These are phyloP conservation scores for Zaprionus lineosus DNA, from an alignment of 2,888 invertebrate species.

Conservation along the genomic window DNA sequence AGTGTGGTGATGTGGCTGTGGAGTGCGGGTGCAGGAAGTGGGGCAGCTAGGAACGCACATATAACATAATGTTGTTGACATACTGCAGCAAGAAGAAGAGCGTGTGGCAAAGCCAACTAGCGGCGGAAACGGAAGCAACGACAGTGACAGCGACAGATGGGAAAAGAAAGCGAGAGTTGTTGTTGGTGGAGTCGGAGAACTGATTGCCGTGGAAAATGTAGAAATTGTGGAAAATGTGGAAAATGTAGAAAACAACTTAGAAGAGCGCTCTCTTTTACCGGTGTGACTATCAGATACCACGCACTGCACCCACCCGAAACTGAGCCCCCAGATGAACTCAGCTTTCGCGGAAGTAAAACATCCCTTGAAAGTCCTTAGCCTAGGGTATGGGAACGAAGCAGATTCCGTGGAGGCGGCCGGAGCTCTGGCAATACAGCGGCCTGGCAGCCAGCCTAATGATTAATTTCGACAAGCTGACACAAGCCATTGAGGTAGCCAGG, in stretches of 20 bases:
- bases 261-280: neutral
- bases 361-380: rapidly evolving
- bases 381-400: slow-evolving; percentile 7
- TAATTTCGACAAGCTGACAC: slow-evolving; percentile 75
- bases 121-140: slow-evolving; percentile 68
- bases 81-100: slow-evolving; percentile 34
- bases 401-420: slow-evolving; percentile 10
- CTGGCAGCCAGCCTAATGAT: slow-evolving; percentile 72
- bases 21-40: too few relatives aligned
- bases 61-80: slow-evolving; percentile 67
- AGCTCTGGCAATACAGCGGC: slow-evolving; percentile 31
- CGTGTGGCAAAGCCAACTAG: slow-evolving; percentile 56
- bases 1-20: neutral
- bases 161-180: slow-evolving; percentile 24
- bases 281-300: too few relatives aligned
- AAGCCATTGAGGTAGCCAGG: slow-evolving; percentile 43
- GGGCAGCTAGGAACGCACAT: slow-evolving; percentile 7
- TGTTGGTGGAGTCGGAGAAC: too few relatives aligned
- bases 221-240: neutral
- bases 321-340: too few relatives aligned
- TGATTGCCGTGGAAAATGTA: slow-evolving; percentile 50
- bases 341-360: too few relatives aligned
- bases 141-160: slow-evolving; percentile 59
- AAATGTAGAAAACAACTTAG: slow-evolving; percentile 5
- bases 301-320: too few relatives aligned